Percentiles rank a stretch among this genome's conserved stretches.
Conservation (phyloP, 1,140 invertebrate species). For the Nylanderia fulva region DNA sequence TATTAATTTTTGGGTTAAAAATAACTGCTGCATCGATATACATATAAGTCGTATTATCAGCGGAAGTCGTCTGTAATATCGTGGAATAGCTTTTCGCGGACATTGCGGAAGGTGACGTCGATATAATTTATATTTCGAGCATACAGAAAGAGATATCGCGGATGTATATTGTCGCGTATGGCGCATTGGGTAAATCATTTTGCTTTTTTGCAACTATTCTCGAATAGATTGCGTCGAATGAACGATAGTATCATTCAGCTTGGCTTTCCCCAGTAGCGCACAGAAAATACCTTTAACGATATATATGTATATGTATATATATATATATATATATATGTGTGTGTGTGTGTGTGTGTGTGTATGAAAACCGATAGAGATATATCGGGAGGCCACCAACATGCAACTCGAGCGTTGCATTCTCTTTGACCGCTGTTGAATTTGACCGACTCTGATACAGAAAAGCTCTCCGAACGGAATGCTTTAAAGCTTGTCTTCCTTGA, state of each 20-base stretch:
- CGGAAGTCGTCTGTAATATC: background rate
- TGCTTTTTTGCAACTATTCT: conserved; percentile 6
- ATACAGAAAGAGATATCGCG: background rate
- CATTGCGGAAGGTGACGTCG: background rate
- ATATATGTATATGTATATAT: background rate
- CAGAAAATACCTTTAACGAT: conserved; percentile 13
- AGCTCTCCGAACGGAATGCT: conserved; percentile 35
- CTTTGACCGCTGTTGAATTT: conserved; percentile 47
- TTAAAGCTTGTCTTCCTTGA: conserved; percentile 48
- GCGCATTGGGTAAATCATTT: background rate
- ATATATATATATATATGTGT: background rate
- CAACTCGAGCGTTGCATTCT: conserved; percentile 18
- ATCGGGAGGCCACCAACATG: background rate
- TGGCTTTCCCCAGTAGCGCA: background rate
- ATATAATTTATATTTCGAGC: conserved; percentile 46
- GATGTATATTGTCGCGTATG: background rate
- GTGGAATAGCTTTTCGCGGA: background rate
- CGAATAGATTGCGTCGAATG: conserved; percentile 30
- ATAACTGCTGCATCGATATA: background rate
- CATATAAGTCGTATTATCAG: conserved; percentile 10
- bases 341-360: background rate
- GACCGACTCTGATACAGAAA: conserved; percentile 42
- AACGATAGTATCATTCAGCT: conserved; percentile 28
- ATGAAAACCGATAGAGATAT: conserved; percentile 2
- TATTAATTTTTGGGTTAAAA: background rate